Percentiles rank a stretch among this genome's conserved stretches.
phyloP scores from a whole-genome alignment of 2,797 vertebrate genomes.

The Cheirogaleus major region DNA sequence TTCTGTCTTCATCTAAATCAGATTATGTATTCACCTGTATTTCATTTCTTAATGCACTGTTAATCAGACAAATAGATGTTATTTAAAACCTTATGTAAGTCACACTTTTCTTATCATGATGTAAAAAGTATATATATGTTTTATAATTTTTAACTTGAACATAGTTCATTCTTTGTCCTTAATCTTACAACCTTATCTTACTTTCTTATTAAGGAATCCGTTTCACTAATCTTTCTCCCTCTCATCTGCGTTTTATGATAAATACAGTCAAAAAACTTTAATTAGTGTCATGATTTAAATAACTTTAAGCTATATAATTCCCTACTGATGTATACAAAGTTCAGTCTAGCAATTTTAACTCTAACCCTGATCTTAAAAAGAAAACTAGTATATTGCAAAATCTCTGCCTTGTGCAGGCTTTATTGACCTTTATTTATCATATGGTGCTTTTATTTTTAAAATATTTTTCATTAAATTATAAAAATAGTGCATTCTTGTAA shows the following conservation, averaged over 20 bases:
- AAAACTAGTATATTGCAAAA: neutral
- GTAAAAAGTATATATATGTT: neutral
- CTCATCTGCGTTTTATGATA: neutral
- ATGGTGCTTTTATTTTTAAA: conserved; percentile 2
- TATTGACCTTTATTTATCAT: neutral
- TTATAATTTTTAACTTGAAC: neutral
- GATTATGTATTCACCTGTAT: neutral
- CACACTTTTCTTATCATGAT: conserved; percentile 19
- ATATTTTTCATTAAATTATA: neutral
- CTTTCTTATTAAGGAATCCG: neutral
- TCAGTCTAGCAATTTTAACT: neutral
- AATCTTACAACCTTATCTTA: neutral
- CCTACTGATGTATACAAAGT: neutral
- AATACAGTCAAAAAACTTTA: neutral
- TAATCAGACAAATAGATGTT: neutral
- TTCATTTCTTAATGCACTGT: neutral
- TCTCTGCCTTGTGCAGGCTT: neutral
- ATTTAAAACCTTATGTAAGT: neutral
- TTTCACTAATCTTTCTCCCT: neutral
- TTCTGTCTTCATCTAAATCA: conserved; percentile 33
- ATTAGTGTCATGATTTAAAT: neutral
- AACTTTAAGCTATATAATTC: neutral
- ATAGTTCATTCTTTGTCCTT: neutral
- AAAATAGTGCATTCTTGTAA: neutral
- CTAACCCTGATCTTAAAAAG: neutral